Conservation (phyloP, 1,140 invertebrate species). For the Diploscapter pachys region DNA sequence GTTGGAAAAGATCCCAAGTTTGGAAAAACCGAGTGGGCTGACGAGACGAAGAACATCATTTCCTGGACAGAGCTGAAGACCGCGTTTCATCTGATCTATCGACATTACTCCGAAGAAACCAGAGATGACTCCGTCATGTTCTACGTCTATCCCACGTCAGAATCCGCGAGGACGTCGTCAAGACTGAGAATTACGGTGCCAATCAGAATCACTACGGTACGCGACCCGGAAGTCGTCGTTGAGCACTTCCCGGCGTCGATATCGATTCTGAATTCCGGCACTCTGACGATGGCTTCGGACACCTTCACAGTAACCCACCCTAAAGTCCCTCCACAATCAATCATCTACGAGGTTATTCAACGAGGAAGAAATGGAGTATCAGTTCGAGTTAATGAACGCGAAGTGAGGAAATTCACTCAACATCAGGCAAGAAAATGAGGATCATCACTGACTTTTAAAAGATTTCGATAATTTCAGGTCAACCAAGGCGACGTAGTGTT, state of each 20-base stretch:
- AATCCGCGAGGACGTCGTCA: constrained; percentile 22
- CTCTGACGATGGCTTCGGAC: constrained; percentile 23
- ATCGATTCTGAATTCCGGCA: constrained; percentile 47
- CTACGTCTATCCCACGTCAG: constrained; percentile 24
- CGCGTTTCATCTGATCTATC: background rate
- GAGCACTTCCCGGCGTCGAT: constrained; percentile 39
- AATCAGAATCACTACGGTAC: constrained; percentile 11
- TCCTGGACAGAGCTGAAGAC: constrained; percentile 15
- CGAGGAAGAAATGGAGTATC: constrained; percentile 16
- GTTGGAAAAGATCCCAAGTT: constrained; percentile 20
- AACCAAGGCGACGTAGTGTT: constrained; percentile 42
- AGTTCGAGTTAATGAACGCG: constrained; percentile 13
- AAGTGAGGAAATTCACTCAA: constrained; percentile 12
- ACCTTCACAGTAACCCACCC: constrained; percentile 34
- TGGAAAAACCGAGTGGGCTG: constrained; percentile 24
- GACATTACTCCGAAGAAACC: constrained; percentile 11
- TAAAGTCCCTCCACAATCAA: constrained; percentile 23
- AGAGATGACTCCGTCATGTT: constrained; percentile 29
- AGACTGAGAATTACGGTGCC: constrained; percentile 24
- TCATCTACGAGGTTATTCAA: constrained; percentile 40
- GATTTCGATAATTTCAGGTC: constrained; percentile 21
- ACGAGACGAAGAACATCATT: constrained; percentile 19
- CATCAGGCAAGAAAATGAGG: constrained; percentile 6
- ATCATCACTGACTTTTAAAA: background rate
- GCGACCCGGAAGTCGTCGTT: constrained; percentile 29